A percentile compares a stretch with the other conserved stretches of the same genome.
These are phyloP conservation scores for Leucozona laternaria DNA, from an alignment of 2,888 invertebrate species.

Conservation along the genomic window DNA sequence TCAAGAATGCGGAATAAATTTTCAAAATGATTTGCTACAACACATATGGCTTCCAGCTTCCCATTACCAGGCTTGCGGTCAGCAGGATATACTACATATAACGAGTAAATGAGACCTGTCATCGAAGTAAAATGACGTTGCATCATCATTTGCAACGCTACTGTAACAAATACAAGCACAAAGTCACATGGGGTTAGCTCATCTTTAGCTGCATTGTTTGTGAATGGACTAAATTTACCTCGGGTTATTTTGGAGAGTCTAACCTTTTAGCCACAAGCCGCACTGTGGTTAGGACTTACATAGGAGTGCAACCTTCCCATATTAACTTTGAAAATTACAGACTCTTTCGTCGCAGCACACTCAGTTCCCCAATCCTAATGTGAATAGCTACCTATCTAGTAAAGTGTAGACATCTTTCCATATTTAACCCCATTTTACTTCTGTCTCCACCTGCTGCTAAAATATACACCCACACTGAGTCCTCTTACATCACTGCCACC, in stretches of 20 bases:
- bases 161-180: not conserved
- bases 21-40: not conserved
- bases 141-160: not conserved
- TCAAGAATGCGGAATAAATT: too few relatives aligned
- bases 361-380: not conserved
- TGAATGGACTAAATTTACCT: not conserved
- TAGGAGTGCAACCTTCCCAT: not conserved
- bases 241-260: not conserved
- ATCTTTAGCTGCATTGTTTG: not conserved
- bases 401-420: not conserved
- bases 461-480: not conserved
- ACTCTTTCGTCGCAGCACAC: not conserved
- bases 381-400: too few relatives aligned
- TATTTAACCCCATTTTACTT: not conserved
- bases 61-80: not conserved
- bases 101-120: not conserved
- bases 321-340: not conserved
- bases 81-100: too few relatives aligned
- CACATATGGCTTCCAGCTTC: not conserved
- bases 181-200: not conserved
- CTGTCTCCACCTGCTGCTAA: not conserved
- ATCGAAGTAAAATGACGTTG: not conserved
- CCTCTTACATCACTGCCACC: conserved; percentile 30
- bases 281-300: not conserved
- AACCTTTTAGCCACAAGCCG: not conserved